Base-by-base conservation (phyloP, 1,140 invertebrate genomes). In the Campodea augens region DNA sequence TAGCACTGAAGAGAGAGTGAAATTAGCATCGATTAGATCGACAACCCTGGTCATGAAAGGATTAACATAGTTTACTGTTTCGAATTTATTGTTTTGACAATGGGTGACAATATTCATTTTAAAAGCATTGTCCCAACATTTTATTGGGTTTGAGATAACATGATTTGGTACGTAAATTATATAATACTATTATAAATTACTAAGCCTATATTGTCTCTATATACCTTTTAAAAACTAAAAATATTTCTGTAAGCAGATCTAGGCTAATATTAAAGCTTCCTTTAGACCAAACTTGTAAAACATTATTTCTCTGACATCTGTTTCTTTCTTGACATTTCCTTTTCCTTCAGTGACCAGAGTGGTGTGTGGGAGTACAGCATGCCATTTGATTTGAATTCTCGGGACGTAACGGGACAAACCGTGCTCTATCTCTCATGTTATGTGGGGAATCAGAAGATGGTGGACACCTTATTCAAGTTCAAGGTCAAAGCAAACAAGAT, bases 321-420 rank as follows among this genome's bases (percentile, higher is more conserved):
- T 5, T 13, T 23, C 2, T 41, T 3, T 19, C 15, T 23, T 32
- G 38, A 18, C 13, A 13, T 44, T 45, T 44, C 18, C 18, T 41
- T 51, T 45, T 23, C 57, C 46, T 69, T 57, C 60, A 81, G 73
- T 37, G 82, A 86, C 57, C 61, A 66, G 15, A 69, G 68, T 2
- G 76, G 77, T 19, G 69, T 78, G 39, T 86, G 77, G 68, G 81
- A 89, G 57, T 95, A 87, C 62, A 70, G 75, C 13, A 72, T 88
- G 62, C 74, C 84, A 5, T 92, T 90, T 59, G 87, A 95, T 63
- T 70, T 95, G 4, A 96, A 96, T 62, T 73, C 77, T 38, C 74
- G 79, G 49, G 90, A 96, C 63, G 81, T 81, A 0, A 83, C 83
- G 13, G 88, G 86, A 0, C 86, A 93, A 58, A 91, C 77, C 46